Evolutionary conservation across 2,797 vertebrate species (phyloP).

Genomic region (Paguma larvata): DNA sequence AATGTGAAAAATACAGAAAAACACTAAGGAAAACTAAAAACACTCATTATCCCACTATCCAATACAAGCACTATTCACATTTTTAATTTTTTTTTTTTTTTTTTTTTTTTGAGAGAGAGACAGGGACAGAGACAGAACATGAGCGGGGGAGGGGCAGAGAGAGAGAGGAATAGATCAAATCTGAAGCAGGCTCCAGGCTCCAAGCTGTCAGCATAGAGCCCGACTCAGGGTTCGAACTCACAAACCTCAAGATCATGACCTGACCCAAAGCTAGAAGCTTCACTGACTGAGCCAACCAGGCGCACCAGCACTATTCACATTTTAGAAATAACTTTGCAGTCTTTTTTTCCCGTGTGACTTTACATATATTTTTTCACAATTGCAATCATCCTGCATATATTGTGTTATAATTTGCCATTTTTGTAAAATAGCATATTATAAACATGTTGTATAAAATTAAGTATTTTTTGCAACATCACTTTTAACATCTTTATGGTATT

Average conservation of each 20-base stretch:
- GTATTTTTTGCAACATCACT: slow-evolving; percentile 46
- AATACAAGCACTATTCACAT: slow-evolving; percentile 21
- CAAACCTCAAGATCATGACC: too few relatives aligned
- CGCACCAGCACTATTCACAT: background rate
- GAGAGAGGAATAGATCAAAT: too few relatives aligned
- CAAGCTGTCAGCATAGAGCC: too few relatives aligned
- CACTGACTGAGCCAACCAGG: too few relatives aligned
- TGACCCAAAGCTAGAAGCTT: too few relatives aligned
- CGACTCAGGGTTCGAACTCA: too few relatives aligned
- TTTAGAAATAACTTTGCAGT: slow-evolving; percentile 50
- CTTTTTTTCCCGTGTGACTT: background rate
- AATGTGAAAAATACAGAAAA: slow-evolving; percentile 65
- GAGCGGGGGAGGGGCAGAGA: too few relatives aligned
- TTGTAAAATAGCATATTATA: slow-evolving; percentile 49
- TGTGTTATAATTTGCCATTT: slow-evolving; percentile 10
- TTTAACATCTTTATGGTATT: slow-evolving; percentile 53
- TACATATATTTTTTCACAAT: slow-evolving; percentile 39
- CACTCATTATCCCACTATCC: slow-evolving; percentile 10
- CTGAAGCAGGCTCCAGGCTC: too few relatives aligned
- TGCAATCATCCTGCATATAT: background rate
- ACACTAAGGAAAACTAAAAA: slow-evolving; percentile 66
- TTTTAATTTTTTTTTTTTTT: background rate
- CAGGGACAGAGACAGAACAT: too few relatives aligned
- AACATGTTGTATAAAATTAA: slow-evolving; percentile 52
- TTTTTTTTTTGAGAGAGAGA: too few relatives aligned